Evolutionary conservation across 2,888 invertebrate species (phyloP).

Genomic region (Xylota segnis): DNA sequence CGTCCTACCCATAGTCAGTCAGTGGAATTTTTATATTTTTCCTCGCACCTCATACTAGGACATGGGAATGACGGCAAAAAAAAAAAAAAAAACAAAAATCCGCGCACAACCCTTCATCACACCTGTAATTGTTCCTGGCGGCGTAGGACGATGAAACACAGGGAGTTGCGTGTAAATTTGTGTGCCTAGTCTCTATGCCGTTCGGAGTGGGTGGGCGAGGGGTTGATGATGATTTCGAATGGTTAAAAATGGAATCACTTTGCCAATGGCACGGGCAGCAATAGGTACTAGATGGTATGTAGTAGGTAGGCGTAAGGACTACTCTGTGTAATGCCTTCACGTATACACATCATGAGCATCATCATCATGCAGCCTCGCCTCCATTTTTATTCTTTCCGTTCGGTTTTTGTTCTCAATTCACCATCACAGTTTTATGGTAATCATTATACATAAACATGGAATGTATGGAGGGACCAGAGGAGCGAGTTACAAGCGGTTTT

Average conservation of each 20-base stretch:
- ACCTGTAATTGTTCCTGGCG: conserved; percentile 62
- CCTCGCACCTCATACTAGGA: background rate
- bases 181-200: background rate
- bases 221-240: conserved; percentile 38
- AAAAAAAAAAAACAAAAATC: conserved; percentile 27
- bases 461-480: conserved; percentile 11
- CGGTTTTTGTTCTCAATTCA: conserved; percentile 48
- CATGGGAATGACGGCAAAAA: too few species aligned
- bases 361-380: background rate
- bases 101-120: conserved; percentile 50
- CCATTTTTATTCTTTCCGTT: conserved; percentile 16
- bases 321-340: conserved; percentile 53
- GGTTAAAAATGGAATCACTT: conserved; percentile 54
- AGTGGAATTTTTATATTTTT: conserved; percentile 20
- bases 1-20: conserved; percentile 8
- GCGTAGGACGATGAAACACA: conserved; percentile 21
- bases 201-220: too few species aligned
- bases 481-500: conserved; percentile 45
- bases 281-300: conserved; percentile 4
- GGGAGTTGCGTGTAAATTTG: conserved; percentile 30
- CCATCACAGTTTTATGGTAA: conserved; percentile 55
- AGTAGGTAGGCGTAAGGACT: conserved; percentile 33
- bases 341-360: conserved; percentile 41
- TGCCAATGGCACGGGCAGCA: conserved; percentile 4
- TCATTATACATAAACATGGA: conserved; percentile 58